Base-by-base conservation (phyloP, 2,797 vertebrate species). In the Coranthus polyacanthus region DNA sequence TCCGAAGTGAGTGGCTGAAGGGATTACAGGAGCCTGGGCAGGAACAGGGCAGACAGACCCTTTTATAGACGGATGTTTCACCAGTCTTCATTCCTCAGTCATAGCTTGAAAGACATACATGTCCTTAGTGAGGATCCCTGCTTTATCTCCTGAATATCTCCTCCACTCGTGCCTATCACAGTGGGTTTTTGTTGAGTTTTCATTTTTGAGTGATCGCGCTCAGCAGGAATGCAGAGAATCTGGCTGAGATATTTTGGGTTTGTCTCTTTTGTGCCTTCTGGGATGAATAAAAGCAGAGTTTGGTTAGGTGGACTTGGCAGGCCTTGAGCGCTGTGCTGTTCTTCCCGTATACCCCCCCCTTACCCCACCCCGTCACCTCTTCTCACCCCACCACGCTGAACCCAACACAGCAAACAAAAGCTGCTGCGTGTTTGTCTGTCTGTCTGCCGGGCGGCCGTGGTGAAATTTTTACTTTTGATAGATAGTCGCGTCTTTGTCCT, bases 211-310 rank as follows among this genome's bases (percentile, higher is more conserved):
- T 55, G 64, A 59, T 49, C 1, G 1, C 24, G 60, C 46, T 68
- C 65, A 68, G 83, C 63, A 77, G 73, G 74, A 72, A 73, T 81
- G 79, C 71, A 34, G 75, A 81, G 80, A 86, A 88, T 92, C 72
- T 83, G 42, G 50, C 72, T 62, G 26, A 75, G 77, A 80, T 67
- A 58, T 76, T 87, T 61, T 53, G 71, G 50, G 69, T 68, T 78
- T 50, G 73, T 72, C 68, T 78, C 54, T 29, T 55, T 60, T 49
- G 32, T 39, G 41, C 47, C 54, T 59, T 55, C 57, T 69, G 73
- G 57, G 60, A 68, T 0, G 51, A 82, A 55, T 78, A 45, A 78
- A 78, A 54, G 47, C 26, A 41, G 34, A 63, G 18, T 64, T 68
- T 32, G 54, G 60, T 58, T 62, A 9, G 43, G 53, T 72, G 56